phyloP scores from a whole-genome alignment of 2,888 invertebrate genomes.

The Cantharis lateralis region DNA sequence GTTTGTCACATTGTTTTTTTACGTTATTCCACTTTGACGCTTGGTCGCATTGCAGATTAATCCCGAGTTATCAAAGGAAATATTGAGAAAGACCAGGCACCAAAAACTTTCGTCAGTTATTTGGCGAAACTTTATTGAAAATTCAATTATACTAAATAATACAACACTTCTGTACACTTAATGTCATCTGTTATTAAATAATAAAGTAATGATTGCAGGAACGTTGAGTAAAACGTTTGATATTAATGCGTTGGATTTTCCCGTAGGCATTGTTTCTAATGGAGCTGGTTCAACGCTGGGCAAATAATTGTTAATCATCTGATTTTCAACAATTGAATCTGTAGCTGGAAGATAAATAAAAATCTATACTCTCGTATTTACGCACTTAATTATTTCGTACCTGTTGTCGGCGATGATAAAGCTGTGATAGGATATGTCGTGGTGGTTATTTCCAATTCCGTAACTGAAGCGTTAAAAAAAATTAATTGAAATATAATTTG shows the following conservation, averaged over 20 bases:
- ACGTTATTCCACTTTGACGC: too few relatives aligned
- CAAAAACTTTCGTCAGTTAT: neutral
- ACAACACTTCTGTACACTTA: neutral
- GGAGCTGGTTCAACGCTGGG: constrained; percentile 24
- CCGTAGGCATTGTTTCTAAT: constrained; percentile 20
- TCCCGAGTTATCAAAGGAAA: neutral
- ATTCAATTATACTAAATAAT: neutral
- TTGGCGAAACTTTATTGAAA: neutral
- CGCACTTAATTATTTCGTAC: neutral
- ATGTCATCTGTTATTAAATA: constrained; percentile 14
- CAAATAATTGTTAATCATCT: constrained; percentile 12
- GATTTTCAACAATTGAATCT: constrained; percentile 10
- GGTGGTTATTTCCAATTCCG: constrained; percentile 13
- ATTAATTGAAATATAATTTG: neutral
- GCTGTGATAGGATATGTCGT: constrained; percentile 16
- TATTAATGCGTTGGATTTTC: neutral
- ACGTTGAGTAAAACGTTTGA: neutral
- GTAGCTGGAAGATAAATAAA: constrained; percentile 7
- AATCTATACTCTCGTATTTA: neutral
- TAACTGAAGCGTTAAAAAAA: neutral
- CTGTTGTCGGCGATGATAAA: constrained; percentile 3
- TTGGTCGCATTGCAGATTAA: neutral
- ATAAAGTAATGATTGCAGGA: neutral
- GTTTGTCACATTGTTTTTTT: too few relatives aligned
- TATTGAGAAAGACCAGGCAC: neutral